phyloP scores from a whole-genome alignment of 2,113 vertebrate genomes.

The Engystomops pustulosus region DNA sequence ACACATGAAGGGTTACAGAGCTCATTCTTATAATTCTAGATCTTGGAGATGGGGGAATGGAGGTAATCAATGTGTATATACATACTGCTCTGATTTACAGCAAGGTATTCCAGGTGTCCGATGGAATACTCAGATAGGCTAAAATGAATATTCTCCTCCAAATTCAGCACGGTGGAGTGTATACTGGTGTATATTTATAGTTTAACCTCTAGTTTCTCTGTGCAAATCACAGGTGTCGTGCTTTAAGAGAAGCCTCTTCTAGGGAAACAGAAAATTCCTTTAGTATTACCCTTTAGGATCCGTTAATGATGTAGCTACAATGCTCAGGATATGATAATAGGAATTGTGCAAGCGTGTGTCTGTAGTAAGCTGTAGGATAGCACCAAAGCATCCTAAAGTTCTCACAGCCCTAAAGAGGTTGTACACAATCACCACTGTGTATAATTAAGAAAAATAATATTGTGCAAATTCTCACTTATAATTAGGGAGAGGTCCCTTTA shows the following conservation, averaged over 20 bases:
- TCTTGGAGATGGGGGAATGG: background rate
- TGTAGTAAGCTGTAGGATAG: too few species aligned
- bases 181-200: background rate
- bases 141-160: background rate
- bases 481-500: too few species aligned
- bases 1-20: slow-evolving; percentile 32
- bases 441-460: too few species aligned
- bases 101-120: background rate
- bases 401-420: too few species aligned
- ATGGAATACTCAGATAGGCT: background rate
- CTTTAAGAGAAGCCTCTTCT: background rate
- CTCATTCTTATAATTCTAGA: background rate
- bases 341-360: too few species aligned
- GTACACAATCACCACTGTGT: too few species aligned
- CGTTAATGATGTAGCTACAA: too few species aligned
- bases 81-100: slow-evolving; percentile 17
- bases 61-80: background rate
- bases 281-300: too few species aligned
- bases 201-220: background rate
- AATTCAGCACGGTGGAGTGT: background rate
- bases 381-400: too few species aligned
- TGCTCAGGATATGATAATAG: too few species aligned
- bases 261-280: background rate
- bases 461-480: too few species aligned
- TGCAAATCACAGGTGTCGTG: background rate